Evolutionary conservation across 2,888 invertebrate genomes (phyloP).

Genomic region (Nomada fucata): DNA sequence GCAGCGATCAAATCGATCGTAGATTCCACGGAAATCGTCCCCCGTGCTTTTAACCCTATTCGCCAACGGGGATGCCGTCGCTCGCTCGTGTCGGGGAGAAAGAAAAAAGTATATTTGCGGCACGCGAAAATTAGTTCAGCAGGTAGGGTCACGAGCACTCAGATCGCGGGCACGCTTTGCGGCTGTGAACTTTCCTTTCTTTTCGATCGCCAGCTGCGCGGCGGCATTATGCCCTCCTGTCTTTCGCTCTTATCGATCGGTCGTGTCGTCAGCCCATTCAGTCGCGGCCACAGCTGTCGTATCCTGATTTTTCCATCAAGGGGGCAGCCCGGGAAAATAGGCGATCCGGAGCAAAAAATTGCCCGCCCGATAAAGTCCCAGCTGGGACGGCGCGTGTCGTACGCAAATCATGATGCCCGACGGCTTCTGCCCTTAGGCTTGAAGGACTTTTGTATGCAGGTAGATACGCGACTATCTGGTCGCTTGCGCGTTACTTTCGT

Average conservation of each 20-base stretch:
- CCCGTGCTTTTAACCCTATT: too few species aligned
- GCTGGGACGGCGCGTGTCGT: background rate
- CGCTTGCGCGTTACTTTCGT: too few species aligned
- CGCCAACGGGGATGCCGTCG: too few species aligned
- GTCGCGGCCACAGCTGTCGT: constrained; percentile 61
- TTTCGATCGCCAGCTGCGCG: constrained; percentile 65
- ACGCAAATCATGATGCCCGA: background rate
- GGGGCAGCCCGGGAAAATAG: constrained; percentile 17
- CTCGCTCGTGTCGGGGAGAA: too few species aligned
- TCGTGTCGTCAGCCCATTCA: constrained; percentile 61
- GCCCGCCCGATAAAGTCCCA: background rate
- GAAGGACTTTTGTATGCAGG: too few species aligned
- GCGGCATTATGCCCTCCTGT: constrained; percentile 56
- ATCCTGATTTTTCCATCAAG: constrained; percentile 50
- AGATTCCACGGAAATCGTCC: too few species aligned
- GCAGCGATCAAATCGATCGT: too few species aligned
- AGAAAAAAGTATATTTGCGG: background rate
- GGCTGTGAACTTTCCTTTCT: constrained; percentile 62
- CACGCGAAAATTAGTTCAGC: constrained; percentile 53
- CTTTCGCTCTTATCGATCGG: constrained; percentile 62
- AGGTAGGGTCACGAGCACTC: constrained; percentile 51
- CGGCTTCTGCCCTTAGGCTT: too few species aligned
- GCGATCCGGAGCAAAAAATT: constrained; percentile 5
- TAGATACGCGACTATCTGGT: too few species aligned
- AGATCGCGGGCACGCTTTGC: constrained; percentile 35